A percentile compares a stretch with the other conserved stretches of the same genome.
Evolutionary conservation across 2,797 vertebrate genomes (phyloP).

Genomic region (Crocidura indochinensis): DNA sequence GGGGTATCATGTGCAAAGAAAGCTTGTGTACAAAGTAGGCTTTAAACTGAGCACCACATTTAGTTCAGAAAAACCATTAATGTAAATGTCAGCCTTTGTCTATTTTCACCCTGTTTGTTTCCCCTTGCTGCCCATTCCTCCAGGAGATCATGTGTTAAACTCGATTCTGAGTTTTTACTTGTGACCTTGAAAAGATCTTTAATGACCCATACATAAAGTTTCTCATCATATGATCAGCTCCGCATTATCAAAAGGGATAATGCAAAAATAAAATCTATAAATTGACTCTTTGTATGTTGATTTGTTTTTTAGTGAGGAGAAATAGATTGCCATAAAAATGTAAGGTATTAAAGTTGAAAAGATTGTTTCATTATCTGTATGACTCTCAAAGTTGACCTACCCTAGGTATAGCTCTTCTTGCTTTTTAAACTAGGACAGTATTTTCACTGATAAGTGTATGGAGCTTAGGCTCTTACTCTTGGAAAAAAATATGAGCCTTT

Average conservation of each 20-base stretch:
- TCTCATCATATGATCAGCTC: not conserved
- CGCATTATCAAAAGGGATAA: not conserved
- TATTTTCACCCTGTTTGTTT: not conserved
- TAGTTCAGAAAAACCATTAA: not conserved
- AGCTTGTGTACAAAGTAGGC: not conserved
- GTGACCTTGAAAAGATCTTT: not conserved
- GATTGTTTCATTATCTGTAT: not conserved
- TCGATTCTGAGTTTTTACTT: not conserved
- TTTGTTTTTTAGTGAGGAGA: not conserved
- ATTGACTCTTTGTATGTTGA: not conserved
- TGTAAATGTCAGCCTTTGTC: not conserved
- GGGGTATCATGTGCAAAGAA: too few relatives aligned
- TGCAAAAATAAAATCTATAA: not conserved
- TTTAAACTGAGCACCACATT: not conserved
- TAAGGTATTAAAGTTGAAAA: not conserved
- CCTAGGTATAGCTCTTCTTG: slow-evolving; percentile 24
- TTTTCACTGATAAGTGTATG: slow-evolving; percentile 37
- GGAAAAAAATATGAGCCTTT: slow-evolving; percentile 1
- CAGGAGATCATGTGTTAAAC: not conserved
- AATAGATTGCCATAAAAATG: not conserved
- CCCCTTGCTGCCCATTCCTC: not conserved
- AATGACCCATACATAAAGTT: not conserved
- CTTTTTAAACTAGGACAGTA: slow-evolving; percentile 38
- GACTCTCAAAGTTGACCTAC: slow-evolving; percentile 1
- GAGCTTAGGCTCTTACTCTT: not conserved